A percentile compares a stretch with the other conserved stretches of the same genome.
These are phyloP conservation scores for Oryctes rhinoceros DNA, from an alignment of 1,140 invertebrate species.

Conservation along the genomic window DNA sequence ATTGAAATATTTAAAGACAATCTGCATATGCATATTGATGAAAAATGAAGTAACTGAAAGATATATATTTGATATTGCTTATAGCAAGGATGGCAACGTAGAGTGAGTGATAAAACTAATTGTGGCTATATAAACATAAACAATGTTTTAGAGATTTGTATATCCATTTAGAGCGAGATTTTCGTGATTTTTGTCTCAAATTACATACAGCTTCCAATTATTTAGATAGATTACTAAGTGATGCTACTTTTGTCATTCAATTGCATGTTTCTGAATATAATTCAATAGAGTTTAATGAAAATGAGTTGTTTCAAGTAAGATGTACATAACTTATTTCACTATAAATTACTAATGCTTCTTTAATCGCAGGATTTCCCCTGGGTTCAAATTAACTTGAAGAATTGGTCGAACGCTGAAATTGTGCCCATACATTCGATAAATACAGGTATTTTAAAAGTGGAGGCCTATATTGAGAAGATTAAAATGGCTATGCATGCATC, in stretches of 20 bases:
- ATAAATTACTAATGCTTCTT: slow-evolving; percentile 36
- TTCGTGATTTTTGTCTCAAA: slow-evolving; percentile 47
- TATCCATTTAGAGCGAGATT: slow-evolving; percentile 34
- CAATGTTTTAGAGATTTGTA: slow-evolving; percentile 42
- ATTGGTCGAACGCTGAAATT: slow-evolving; percentile 45
- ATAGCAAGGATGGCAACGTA: neutral
- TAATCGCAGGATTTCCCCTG: slow-evolving; percentile 53
- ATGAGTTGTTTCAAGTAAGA: slow-evolving; percentile 39
- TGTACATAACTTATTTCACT: slow-evolving; percentile 35
- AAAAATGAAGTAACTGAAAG: neutral
- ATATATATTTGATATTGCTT: slow-evolving; percentile 40
- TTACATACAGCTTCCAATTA: slow-evolving; percentile 48
- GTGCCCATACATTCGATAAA: slow-evolving; percentile 51
- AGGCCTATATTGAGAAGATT: slow-evolving; percentile 52
- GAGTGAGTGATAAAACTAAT: slow-evolving; percentile 15
- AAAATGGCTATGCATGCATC: neutral
- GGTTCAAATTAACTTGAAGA: slow-evolving; percentile 47
- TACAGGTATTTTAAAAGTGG: slow-evolving; percentile 48
- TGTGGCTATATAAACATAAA: neutral
- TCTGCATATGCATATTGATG: slow-evolving; percentile 3
- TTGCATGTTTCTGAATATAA: slow-evolving; percentile 49
- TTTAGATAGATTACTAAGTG: slow-evolving; percentile 47
- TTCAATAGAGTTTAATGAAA: slow-evolving; percentile 53
- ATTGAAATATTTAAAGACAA: slow-evolving; percentile 22
- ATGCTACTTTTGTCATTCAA: slow-evolving; percentile 52